Evolutionary conservation across 2,888 invertebrate genomes (phyloP).

Genomic region (Arge pagana): DNA sequence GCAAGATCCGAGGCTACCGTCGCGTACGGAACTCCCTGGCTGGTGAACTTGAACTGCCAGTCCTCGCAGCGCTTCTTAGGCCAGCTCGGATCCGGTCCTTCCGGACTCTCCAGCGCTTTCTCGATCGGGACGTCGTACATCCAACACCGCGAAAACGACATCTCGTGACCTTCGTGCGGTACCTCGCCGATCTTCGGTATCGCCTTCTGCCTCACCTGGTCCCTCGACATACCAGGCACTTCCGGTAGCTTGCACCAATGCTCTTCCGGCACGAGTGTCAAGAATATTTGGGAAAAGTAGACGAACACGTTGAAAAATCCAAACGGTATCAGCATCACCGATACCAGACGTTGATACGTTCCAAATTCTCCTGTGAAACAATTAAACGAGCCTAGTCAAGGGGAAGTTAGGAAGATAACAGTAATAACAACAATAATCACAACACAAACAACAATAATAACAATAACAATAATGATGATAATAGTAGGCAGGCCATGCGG

Average conservation of each 20-base stretch:
- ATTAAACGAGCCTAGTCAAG: too few species aligned
- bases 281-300: constrained; percentile 52
- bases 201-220: constrained; percentile 35
- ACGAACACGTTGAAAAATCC: constrained; percentile 49
- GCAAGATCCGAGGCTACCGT: constrained; percentile 30
- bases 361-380: constrained; percentile 49
- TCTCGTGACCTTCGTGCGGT: constrained; percentile 30
- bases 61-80: constrained; percentile 31
- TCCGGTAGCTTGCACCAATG: constrained; percentile 48
- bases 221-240: constrained; percentile 30
- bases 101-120: constrained; percentile 24
- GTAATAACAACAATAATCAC: too few species aligned
- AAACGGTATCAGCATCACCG: constrained; percentile 48
- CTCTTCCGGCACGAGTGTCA: constrained; percentile 44
- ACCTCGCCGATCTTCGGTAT: constrained; percentile 34
- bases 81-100: constrained; percentile 25
- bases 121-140: constrained; percentile 37
- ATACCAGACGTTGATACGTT: constrained; percentile 48
- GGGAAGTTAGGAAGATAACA: too few species aligned
- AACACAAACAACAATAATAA: too few species aligned
- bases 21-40: constrained; percentile 29
- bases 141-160: constrained; percentile 40
- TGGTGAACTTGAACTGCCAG: constrained; percentile 34
- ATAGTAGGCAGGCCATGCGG: too few species aligned
- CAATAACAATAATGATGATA: too few species aligned